These are phyloP conservation scores for Chionomys nivalis DNA, from an alignment of 2,113 vertebrate genomes.

Conservation along the genomic window DNA sequence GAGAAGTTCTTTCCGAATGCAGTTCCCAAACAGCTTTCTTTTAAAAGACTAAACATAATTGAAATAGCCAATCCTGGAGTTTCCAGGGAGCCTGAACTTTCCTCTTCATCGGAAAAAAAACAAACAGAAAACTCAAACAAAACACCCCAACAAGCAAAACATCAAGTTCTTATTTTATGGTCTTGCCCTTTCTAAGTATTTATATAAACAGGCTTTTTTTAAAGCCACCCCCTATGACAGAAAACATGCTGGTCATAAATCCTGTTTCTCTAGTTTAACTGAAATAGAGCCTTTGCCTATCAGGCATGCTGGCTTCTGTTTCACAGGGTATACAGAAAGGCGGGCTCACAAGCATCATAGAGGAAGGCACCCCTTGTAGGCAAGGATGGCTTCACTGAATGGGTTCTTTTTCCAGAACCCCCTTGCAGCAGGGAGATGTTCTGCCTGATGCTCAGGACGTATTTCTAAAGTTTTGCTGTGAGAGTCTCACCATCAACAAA, in stretches of 20 bases:
- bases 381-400: neutral
- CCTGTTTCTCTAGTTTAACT: conserved; percentile 61
- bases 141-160: neutral
- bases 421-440: neutral
- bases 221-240: conserved; percentile 44
- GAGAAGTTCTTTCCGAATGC: neutral
- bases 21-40: neutral
- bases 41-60: conserved; percentile 5
- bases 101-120: neutral
- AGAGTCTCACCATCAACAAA: neutral
- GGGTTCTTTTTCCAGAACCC: neutral
- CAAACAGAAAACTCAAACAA: neutral
- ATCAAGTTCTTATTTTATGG: conserved; percentile 66
- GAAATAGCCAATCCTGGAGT: neutral
- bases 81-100: conserved; percentile 43
- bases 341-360: neutral
- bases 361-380: neutral
- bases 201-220: conserved; percentile 75
- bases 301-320: neutral
- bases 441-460: neutral
- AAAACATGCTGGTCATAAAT: conserved; percentile 64
- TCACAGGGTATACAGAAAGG: neutral
- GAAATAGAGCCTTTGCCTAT: conserved; percentile 37
- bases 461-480: neutral
- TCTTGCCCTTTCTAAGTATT: conserved; percentile 74